Percentiles rank a stretch among this genome's conserved stretches.
These are phyloP conservation scores for Pangasius sanitwongsei DNA, from an alignment of 2,797 vertebrate genomes.

Conservation along the genomic window DNA sequence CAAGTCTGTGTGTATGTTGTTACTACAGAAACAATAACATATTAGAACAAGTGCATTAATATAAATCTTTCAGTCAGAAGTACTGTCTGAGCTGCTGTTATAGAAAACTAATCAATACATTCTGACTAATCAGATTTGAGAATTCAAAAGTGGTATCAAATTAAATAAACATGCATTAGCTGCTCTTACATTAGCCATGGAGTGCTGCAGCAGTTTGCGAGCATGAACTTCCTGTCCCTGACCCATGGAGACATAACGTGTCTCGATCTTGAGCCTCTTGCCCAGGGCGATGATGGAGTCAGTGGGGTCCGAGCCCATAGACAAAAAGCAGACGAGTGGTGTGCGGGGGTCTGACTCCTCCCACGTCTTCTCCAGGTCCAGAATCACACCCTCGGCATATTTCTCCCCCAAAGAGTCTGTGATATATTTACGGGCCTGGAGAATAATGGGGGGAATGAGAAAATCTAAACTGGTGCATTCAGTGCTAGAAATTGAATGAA, in stretches of 20 bases:
- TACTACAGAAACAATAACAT: no score
- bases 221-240: conserved; percentile 94
- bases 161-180: neutral
- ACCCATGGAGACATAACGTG: conserved; percentile 91
- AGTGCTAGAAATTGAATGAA: neutral
- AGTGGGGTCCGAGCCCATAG: conserved; percentile 95
- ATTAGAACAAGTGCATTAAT: no score
- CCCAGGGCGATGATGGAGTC: conserved; percentile 93
- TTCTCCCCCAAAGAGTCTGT: conserved; percentile 86
- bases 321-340: conserved; percentile 93
- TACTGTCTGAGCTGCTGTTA: neutral
- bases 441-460: conserved; percentile 39
- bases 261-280: conserved; percentile 87
- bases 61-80: neutral
- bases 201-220: conserved; percentile 89
- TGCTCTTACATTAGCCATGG: conserved; percentile 86
- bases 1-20: neutral
- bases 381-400: conserved; percentile 84
- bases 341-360: conserved; percentile 89
- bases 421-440: conserved; percentile 92
- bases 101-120: neutral
- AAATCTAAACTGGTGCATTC: neutral
- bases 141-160: neutral
- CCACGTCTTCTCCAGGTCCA: conserved; percentile 93
- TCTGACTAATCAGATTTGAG: neutral